A percentile compares a stretch with the other conserved stretches of the same genome.
These are phyloP conservation scores for Rhinolophus sinicus DNA, from an alignment of 2,113 vertebrate genomes.

Conservation along the genomic window DNA sequence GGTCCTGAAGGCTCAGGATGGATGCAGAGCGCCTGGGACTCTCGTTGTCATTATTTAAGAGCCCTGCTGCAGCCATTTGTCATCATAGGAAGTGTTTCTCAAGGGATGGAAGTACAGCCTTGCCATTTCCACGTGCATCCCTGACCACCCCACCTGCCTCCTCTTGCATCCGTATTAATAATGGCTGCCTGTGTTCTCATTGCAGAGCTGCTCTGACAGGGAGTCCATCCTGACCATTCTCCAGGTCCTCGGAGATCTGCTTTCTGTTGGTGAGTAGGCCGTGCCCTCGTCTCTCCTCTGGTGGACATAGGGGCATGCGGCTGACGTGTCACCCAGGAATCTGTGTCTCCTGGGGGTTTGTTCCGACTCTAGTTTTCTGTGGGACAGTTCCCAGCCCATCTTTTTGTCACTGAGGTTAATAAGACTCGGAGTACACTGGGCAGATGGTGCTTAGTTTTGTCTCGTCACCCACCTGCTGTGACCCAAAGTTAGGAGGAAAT, in stretches of 20 bases:
- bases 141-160: accelerated
- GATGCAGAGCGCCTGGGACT: not conserved
- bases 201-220: slow-evolving; percentile 90
- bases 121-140: accelerated
- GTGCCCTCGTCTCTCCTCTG: accelerated
- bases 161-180: not conserved
- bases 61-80: not conserved
- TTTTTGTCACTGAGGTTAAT: not conserved
- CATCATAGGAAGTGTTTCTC: accelerated
- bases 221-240: slow-evolving; percentile 90
- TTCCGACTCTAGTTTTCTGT: not conserved
- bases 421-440: not conserved
- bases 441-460: not conserved
- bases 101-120: not conserved
- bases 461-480: not conserved
- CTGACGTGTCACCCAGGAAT: accelerated
- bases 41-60: not conserved
- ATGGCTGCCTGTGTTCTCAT: slow-evolving; percentile 63
- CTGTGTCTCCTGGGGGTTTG: not conserved
- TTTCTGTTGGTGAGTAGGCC: slow-evolving; percentile 91
- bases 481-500: not conserved
- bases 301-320: accelerated
- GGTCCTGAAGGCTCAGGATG: not conserved
- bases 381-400: not conserved
- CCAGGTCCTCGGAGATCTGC: slow-evolving; percentile 90